These are phyloP conservation scores for Herminia tarsipennalis DNA, from an alignment of 2,888 invertebrate species.

Conservation along the genomic window DNA sequence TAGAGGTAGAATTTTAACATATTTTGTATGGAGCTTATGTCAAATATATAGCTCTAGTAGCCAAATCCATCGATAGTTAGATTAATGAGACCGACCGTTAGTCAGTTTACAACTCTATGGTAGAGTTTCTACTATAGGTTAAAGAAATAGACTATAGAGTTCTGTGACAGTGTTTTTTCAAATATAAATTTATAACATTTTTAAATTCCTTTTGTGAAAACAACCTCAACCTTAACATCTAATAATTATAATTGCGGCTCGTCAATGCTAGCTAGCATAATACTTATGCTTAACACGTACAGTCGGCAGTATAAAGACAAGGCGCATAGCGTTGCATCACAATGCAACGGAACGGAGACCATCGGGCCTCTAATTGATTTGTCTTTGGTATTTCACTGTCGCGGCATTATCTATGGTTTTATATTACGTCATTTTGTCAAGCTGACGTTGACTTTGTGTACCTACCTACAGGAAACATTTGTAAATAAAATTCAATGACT, in stretches of 20 bases:
- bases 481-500: too few species aligned
- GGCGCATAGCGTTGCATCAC: constrained; percentile 30
- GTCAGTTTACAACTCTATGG: too few species aligned
- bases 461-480: neutral
- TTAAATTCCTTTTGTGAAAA: neutral
- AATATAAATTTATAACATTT: too few species aligned
- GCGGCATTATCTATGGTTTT: constrained; percentile 8
- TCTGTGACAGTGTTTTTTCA: too few species aligned
- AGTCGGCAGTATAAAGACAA: constrained; percentile 33
- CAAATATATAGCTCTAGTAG: too few species aligned
- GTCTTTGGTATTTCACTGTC: constrained; percentile 28
- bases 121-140: too few species aligned
- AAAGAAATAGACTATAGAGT: too few species aligned
- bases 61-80: too few species aligned
- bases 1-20: too few species aligned
- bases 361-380: constrained; percentile 46
- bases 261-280: constrained; percentile 19
- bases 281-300: constrained; percentile 42
- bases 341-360: constrained; percentile 40
- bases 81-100: neutral
- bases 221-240: neutral
- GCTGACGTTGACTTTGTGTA: neutral
- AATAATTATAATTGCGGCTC: constrained; percentile 17
- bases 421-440: constrained; percentile 6
- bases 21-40: too few species aligned